Evolutionary conservation across 30 jellyfish, hydroid and myxozoan species (phyloP).

Genomic region (Turritopsis rubra): DNA sequence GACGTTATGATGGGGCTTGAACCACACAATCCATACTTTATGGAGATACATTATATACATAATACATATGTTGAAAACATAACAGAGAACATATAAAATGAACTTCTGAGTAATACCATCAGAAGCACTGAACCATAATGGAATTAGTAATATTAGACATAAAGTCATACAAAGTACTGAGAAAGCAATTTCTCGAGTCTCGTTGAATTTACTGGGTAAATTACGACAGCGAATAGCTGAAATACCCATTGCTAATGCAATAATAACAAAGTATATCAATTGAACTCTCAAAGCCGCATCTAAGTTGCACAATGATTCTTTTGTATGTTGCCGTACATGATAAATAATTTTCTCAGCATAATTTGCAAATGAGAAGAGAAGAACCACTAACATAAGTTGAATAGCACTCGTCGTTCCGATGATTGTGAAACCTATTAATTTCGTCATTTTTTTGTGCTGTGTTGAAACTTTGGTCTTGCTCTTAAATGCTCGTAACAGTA

Average conservation of each 20-base stretch:
- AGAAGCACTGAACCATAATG: neutral
- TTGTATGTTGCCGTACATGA: neutral
- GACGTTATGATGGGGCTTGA: neutral
- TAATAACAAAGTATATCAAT: conserved; percentile 4
- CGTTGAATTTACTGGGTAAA: conserved; percentile 32
- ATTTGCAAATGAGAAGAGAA: neutral
- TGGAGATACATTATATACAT: neutral
- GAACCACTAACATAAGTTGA: neutral
- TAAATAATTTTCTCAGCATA: neutral
- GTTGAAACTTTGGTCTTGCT: neutral
- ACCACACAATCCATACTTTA: neutral
- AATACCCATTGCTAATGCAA: conserved; percentile 13
- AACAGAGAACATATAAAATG: neutral
- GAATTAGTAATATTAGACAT: neutral
- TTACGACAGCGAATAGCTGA: conserved; percentile 26
- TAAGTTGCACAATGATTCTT: neutral
- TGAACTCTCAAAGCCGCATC: neutral
- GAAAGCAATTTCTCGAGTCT: conserved; percentile 21
- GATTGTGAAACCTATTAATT: neutral
- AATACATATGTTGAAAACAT: neutral
- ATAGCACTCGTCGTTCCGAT: neutral
- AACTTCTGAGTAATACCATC: neutral
- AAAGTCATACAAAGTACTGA: conserved; percentile 21
- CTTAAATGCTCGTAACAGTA: conserved; percentile 8
- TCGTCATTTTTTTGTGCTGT: neutral